Evolutionary conservation across 2,888 invertebrate species (phyloP).

Genomic region (Limnephilus auricula): DNA sequence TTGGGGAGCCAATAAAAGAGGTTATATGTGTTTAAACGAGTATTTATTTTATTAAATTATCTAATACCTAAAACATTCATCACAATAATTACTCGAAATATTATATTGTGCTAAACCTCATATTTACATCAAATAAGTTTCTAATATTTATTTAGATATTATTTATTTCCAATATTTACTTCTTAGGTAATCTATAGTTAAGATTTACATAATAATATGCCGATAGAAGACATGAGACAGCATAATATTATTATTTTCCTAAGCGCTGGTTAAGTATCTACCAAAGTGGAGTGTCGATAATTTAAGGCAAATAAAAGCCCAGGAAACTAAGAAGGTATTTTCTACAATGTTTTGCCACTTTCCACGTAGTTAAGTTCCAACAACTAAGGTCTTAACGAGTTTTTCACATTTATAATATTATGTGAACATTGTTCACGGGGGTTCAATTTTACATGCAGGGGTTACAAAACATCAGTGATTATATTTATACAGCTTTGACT

Average conservation of each 20-base stretch:
- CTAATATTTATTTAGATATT: slow-evolving; percentile 3
- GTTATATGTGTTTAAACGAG: neutral
- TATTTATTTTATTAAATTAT: slow-evolving; percentile 31
- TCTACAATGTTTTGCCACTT: neutral
- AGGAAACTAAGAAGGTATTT: too few species aligned
- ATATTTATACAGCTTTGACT: neutral
- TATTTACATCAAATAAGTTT: slow-evolving; percentile 10
- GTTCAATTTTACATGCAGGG: neutral
- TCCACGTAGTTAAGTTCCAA: neutral
- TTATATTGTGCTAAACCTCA: slow-evolving; percentile 26
- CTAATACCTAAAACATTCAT: slow-evolving; percentile 37
- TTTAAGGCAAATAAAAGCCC: neutral
- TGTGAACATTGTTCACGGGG: neutral
- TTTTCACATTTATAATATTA: neutral
- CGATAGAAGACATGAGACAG: neutral
- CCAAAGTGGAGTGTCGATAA: neutral
- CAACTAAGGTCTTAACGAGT: neutral
- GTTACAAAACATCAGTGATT: neutral
- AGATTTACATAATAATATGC: neutral
- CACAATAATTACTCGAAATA: slow-evolving; percentile 18
- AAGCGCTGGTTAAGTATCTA: neutral
- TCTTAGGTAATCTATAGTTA: neutral
- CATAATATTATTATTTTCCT: neutral
- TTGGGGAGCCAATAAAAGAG: neutral
- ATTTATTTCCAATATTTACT: neutral